Evolutionary conservation across 2,888 invertebrate species (phyloP).

Genomic region (Stratiomys singularior): DNA sequence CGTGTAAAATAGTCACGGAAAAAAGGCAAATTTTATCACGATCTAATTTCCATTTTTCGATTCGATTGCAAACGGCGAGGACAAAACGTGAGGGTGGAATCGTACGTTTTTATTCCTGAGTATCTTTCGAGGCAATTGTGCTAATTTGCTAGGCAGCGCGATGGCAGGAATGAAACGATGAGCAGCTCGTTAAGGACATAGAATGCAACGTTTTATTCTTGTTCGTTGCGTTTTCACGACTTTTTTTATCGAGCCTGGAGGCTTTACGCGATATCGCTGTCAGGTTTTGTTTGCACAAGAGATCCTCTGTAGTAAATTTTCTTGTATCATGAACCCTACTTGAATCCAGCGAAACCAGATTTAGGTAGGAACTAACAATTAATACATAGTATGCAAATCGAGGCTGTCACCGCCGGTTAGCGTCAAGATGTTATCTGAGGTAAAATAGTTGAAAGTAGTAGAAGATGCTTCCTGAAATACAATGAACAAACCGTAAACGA

Average conservation of each 20-base stretch:
- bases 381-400: too few species aligned
- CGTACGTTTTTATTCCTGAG: not conserved
- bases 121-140: not conserved
- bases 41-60: conserved; percentile 32
- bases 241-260: not conserved
- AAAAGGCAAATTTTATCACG: conserved; percentile 24
- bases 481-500: not conserved
- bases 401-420: too few species aligned
- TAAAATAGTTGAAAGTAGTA: not conserved
- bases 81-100: not conserved
- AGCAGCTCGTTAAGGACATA: too few species aligned
- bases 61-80: not conserved
- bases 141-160: not conserved
- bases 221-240: too few species aligned
- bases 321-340: not conserved
- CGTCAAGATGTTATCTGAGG: too few species aligned
- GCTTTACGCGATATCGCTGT: too few species aligned
- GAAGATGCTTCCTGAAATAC: not conserved
- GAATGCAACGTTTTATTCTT: too few species aligned
- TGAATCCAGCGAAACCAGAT: not conserved
- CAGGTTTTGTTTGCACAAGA: too few species aligned
- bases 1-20: conserved; percentile 12
- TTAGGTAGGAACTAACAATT: not conserved
- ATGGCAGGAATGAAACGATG: too few species aligned
- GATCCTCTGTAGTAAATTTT: not conserved